Conservation (phyloP, 2,888 invertebrate genomes). For the Helicoverpa assulta region DNA sequence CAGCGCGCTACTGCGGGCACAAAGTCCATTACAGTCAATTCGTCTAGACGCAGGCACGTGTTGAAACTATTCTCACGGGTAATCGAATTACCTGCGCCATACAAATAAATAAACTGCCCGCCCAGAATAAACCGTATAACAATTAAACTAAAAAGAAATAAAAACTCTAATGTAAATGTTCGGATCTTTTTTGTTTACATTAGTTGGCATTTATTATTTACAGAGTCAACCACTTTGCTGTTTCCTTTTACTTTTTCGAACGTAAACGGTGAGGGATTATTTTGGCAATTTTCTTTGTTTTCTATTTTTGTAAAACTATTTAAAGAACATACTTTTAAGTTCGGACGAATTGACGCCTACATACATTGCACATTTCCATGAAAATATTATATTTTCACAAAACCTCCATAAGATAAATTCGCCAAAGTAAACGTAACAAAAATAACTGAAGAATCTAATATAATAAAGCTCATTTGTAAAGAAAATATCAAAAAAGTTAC, state of each 20-base stretch:
- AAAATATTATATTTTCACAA: too few relatives aligned
- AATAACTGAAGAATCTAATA: not conserved
- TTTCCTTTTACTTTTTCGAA: conserved; percentile 29
- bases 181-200: conserved; percentile 46
- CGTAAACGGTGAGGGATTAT: conserved; percentile 22
- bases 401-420: not conserved
- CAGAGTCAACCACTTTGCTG: conserved; percentile 29
- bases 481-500: conserved; percentile 9
- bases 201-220: conserved; percentile 58
- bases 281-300: conserved; percentile 21
- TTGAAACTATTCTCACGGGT: conserved; percentile 87
- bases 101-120: conserved; percentile 82
- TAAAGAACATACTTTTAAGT: not conserved
- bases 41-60: conserved; percentile 85
- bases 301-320: conserved; percentile 1
- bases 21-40: conserved; percentile 88
- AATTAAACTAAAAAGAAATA: conserved; percentile 75
- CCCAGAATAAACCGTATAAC: conserved; percentile 79
- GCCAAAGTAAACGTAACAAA: not conserved
- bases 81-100: conserved; percentile 85
- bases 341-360: too few relatives aligned
- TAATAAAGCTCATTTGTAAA: conserved; percentile 10
- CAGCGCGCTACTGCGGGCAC: conserved; percentile 71
- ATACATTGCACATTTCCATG: not conserved
- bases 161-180: conserved; percentile 60